Evolutionary conservation across 1,140 invertebrate genomes (phyloP), one percentile per base, ranked within the genome.

Genomic region (Temnothorax nylanderi): DNA sequence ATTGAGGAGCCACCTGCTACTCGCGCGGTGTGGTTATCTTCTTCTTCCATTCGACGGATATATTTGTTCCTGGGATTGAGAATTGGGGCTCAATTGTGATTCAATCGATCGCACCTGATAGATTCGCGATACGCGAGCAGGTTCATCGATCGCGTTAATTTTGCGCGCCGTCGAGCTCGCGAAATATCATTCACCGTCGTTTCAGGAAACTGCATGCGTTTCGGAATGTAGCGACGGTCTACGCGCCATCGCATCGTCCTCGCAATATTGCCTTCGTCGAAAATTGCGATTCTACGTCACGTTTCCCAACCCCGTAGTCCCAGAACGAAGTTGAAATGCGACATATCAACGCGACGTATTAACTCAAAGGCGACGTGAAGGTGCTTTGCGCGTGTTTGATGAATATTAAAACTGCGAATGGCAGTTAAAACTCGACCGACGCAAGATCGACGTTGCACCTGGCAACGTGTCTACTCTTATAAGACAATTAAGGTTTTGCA

Each of bases 91-190:
- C 51, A 34, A 75, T 69, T 65, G 60, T 78, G 60, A 47, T 49
- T 78, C 41, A 49, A 78, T 78, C 62, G 58, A 78, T 78, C 44
- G 41, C 13, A 21, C 44, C 34, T 65, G 41, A 78, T 44, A 32
- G 26, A 65, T 65, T 26, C 62, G 1, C 44, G 21, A 34, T 18
- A n/a, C 34, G 21, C 26, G 26, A 26, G 8, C 7, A 10, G 16
- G 41, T 18, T 65, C 58, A 65, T 78, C 58, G 58, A 65, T 47
- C 44, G 76, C 41, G 58, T 65, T 78, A 78, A 78, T 78, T 78
- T 78, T 78, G 76, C 76, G 41, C 76, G 26, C 76, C 76, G 76
- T 78, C 58, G 44, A 34, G 44, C 62, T 78, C 26, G 11, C 76
- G 60, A 78, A 78, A 78, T 78, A 78, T 78, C 26, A 78, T 78